These are phyloP conservation scores for Diorhabda carinulata DNA, from an alignment of 1,140 invertebrate genomes.

Conservation along the genomic window DNA sequence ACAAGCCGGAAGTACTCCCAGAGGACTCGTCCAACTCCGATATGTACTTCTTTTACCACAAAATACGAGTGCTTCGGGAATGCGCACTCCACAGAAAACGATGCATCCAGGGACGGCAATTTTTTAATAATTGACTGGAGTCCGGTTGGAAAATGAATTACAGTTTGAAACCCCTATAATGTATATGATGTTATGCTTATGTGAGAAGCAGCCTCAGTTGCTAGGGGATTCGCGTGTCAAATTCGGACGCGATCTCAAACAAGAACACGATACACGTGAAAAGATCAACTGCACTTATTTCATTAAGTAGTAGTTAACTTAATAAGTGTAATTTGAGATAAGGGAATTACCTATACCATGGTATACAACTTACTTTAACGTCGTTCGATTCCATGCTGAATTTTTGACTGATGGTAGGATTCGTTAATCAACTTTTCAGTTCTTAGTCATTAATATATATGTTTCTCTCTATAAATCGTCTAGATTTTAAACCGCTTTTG, in stretches of 20 bases:
- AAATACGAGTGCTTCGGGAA: slow-evolving; percentile 48
- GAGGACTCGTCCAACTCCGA: slow-evolving; percentile 37
- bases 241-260: slow-evolving; percentile 26
- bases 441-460: too few relatives aligned
- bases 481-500: too few relatives aligned
- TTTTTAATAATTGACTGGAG: slow-evolving; percentile 53
- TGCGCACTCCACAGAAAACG: slow-evolving; percentile 42
- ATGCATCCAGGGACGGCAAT: slow-evolving; percentile 49
- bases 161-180: slow-evolving; percentile 42
- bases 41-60: slow-evolving; percentile 28
- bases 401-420: too few relatives aligned
- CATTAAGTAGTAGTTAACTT: too few relatives aligned
- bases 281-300: background rate
- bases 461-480: too few relatives aligned
- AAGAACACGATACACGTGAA: slow-evolving; percentile 10
- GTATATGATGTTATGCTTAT: slow-evolving; percentile 40
- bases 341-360: too few relatives aligned
- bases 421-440: too few relatives aligned
- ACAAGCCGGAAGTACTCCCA: slow-evolving; percentile 47
- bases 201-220: slow-evolving; percentile 38
- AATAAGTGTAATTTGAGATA: too few relatives aligned
- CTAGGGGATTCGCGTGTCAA: slow-evolving; percentile 37
- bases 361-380: too few relatives aligned
- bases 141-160: slow-evolving; percentile 52
- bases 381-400: too few relatives aligned